A percentile compares a stretch with the other conserved stretches of the same genome.
Conservation (phyloP, 2,888 invertebrate genomes). For the Flexamia atlantica region DNA sequence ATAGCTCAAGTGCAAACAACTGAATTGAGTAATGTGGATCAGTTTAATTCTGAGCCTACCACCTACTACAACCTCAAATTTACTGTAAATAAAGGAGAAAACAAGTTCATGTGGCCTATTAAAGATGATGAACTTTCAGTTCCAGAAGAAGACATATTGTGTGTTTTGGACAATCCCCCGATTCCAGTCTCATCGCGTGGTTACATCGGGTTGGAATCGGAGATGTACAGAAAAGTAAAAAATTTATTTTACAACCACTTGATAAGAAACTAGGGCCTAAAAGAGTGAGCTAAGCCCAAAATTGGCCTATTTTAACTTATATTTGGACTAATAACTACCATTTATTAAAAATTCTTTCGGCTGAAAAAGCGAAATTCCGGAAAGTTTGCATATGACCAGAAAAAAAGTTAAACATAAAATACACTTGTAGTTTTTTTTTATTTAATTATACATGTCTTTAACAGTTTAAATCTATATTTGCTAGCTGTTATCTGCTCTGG, state of each 20-base stretch:
- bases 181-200: not conserved
- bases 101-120: constrained; percentile 24
- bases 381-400: too few relatives aligned
- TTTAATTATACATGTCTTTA: too few relatives aligned
- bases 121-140: not conserved
- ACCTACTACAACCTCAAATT: constrained; percentile 10
- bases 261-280: not conserved
- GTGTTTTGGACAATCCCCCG: not conserved
- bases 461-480: too few relatives aligned
- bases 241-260: not conserved
- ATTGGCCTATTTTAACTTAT: too few relatives aligned
- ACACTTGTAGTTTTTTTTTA: not conserved
- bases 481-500: too few relatives aligned
- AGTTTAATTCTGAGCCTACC: not conserved
- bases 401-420: not conserved
- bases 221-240: not conserved
- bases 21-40: not conserved
- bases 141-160: constrained; percentile 23
- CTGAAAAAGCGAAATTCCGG: too few relatives aligned
- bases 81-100: not conserved
- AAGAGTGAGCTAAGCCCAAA: too few relatives aligned
- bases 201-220: not conserved
- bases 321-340: not conserved
- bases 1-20: constrained; percentile 5
- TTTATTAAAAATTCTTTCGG: too few relatives aligned